Evolutionary conservation across 2,888 invertebrate species (phyloP).

Genomic region (Phrixothrix hirtus): DNA sequence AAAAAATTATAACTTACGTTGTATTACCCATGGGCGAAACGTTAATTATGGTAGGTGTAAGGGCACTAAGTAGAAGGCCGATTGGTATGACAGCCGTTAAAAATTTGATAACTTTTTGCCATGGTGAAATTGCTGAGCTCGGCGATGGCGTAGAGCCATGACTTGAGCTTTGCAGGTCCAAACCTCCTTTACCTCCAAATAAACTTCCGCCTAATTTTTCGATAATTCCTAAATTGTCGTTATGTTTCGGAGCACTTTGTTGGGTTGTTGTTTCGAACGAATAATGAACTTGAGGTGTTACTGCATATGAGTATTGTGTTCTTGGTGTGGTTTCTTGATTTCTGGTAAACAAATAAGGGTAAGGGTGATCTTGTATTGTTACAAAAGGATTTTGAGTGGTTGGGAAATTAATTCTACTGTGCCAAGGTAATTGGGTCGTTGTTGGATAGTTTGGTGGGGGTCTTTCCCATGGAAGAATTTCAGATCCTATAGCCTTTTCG

Average conservation of each 20-base stretch:
- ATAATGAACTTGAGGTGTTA: too few species aligned
- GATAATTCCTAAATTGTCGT: conserved; percentile 2
- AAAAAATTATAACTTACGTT: conserved; percentile 32
- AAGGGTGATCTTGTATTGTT: conserved; percentile 42
- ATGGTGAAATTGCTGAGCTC: conserved; percentile 4
- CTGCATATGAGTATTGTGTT: conserved; percentile 9
- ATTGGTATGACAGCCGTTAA: conserved; percentile 71
- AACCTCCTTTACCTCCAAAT: conserved; percentile 5
- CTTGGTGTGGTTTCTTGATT: conserved; percentile 20
- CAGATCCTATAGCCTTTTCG: conserved; percentile 17
- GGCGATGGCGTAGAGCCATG: not conserved
- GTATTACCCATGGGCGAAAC: conserved; percentile 56
- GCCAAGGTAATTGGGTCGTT: conserved; percentile 47
- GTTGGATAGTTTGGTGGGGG: conserved; percentile 51
- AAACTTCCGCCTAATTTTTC: not conserved
- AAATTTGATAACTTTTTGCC: conserved; percentile 66
- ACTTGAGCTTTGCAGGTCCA: conserved; percentile 6
- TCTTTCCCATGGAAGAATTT: conserved; percentile 28
- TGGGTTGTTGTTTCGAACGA: conserved; percentile 6
- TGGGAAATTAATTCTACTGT: conserved; percentile 33
- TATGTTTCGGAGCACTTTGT: not conserved
- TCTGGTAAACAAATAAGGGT: conserved; percentile 37
- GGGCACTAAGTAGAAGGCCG: conserved; percentile 70
- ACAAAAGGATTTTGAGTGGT: conserved; percentile 33
- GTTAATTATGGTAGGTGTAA: conserved; percentile 69